These are phyloP conservation scores for Porites rus DNA, from an alignment of 92 coral and sea anemone genomes.

Conservation along the genomic window DNA sequence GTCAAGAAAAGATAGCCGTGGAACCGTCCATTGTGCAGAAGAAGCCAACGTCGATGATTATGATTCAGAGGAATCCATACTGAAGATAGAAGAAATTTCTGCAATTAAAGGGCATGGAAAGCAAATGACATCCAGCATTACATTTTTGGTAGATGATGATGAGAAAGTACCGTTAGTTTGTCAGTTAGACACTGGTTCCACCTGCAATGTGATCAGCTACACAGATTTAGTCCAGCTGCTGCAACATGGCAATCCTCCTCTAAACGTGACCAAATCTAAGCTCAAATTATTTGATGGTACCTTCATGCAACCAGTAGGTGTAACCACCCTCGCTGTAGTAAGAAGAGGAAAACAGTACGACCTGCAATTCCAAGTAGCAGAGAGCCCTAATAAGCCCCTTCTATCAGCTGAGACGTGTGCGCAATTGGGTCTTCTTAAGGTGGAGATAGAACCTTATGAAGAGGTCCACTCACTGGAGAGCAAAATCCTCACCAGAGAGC, in stretches of 20 bases:
- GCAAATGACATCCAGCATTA: background rate
- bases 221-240: too few species aligned
- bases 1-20: too few species aligned
- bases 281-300: too few species aligned
- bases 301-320: too few species aligned
- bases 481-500: conserved; percentile 25
- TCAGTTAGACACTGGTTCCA: conserved; percentile 11
- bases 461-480: conserved; percentile 1
- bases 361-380: conserved; percentile 1
- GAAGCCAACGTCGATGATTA: background rate
- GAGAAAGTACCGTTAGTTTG: background rate
- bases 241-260: too few species aligned
- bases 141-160: background rate
- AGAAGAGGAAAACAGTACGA: conserved; percentile 14
- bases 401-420: conserved; percentile 55
- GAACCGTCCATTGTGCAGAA: background rate
- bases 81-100: conserved; percentile 4
- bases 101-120: conserved; percentile 5
- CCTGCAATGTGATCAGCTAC: too few species aligned
- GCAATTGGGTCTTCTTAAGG: conserved; percentile 40
- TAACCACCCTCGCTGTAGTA: background rate
- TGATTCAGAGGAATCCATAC: background rate
- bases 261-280: too few species aligned
- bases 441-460: conserved; percentile 8
- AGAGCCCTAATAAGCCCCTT: conserved; percentile 50